Evolutionary conservation across 2,888 invertebrate species (phyloP).

Genomic region (Oligia latruncula): DNA sequence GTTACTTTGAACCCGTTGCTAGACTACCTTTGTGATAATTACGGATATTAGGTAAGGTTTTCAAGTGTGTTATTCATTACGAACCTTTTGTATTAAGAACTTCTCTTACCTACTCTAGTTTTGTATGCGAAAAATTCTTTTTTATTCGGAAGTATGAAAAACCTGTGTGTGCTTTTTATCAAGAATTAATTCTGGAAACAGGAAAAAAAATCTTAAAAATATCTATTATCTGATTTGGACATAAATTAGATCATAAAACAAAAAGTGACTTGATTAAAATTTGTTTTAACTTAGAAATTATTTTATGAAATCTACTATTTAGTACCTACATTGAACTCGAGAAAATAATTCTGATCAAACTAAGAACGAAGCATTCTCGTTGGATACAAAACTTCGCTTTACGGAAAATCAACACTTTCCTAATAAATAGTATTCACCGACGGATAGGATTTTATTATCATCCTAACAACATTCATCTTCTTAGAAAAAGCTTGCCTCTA

Average conservation of each 20-base stretch:
- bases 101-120: not conserved
- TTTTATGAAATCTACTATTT: not conserved
- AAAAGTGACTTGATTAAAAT: not conserved
- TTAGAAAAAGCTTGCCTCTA: slow-evolving; percentile 75
- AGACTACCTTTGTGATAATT: slow-evolving; percentile 40
- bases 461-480: slow-evolving; percentile 71
- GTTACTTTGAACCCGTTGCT: slow-evolving; percentile 49
- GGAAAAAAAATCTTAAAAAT: not conserved
- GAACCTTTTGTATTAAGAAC: not conserved
- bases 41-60: slow-evolving; percentile 16
- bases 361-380: not conserved
- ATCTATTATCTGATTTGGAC: not conserved
- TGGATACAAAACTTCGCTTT: slow-evolving; percentile 6
- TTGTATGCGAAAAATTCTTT: not conserved
- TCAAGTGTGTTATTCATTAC: slow-evolving; percentile 20
- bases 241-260: not conserved
- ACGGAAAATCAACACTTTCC: slow-evolving; percentile 42
- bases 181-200: not conserved
- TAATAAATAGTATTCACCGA: slow-evolving; percentile 35
- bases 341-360: no score
- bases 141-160: not conserved
- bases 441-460: slow-evolving; percentile 71
- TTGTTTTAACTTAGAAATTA: not conserved
- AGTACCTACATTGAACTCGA: not conserved
- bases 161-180: not conserved